phyloP scores from a whole-genome alignment of 2,113 vertebrate genomes.

The Stegastes partitus region DNA sequence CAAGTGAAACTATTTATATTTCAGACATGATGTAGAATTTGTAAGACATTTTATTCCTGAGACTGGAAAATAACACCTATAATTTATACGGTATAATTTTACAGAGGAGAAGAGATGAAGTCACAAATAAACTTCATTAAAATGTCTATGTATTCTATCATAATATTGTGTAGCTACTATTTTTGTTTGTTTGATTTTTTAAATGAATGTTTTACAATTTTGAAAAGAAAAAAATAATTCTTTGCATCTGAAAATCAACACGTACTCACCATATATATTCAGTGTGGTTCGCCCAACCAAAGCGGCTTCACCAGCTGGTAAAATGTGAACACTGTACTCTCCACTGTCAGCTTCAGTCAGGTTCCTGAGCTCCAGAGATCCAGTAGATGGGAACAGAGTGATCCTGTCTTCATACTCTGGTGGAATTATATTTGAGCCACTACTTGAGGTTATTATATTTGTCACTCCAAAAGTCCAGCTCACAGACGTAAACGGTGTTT shows the following conservation, averaged over 20 bases:
- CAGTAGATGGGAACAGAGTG: conserved; percentile 17
- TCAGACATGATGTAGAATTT: too few relatives aligned
- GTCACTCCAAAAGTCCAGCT: not conserved
- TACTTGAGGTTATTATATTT: not conserved
- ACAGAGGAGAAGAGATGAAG: too few relatives aligned
- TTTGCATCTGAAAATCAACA: not conserved
- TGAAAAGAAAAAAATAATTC: not conserved
- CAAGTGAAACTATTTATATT: too few relatives aligned
- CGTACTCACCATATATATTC: conserved; percentile 3
- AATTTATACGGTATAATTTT: too few relatives aligned
- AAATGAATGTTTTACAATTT: not conserved
- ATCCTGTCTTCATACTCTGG: conserved; percentile 31
- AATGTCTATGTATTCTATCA: too few relatives aligned
- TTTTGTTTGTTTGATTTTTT: not conserved
- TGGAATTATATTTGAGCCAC: rapidly evolving
- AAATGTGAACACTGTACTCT: rapidly evolving
- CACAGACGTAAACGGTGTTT: rapidly evolving
- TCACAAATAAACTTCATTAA: too few relatives aligned
- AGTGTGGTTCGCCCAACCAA: rapidly evolving
- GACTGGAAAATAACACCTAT: too few relatives aligned
- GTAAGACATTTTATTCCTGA: too few relatives aligned
- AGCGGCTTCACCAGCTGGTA: rapidly evolving
- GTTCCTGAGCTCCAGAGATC: conserved; percentile 67
- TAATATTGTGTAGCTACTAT: not conserved
- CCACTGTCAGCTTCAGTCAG: conserved; percentile 56